Evolutionary conservation across 2,797 vertebrate species (phyloP), one percentile per base, ranked within the genome.

Genomic region (Centroberyx gerrardi): DNA sequence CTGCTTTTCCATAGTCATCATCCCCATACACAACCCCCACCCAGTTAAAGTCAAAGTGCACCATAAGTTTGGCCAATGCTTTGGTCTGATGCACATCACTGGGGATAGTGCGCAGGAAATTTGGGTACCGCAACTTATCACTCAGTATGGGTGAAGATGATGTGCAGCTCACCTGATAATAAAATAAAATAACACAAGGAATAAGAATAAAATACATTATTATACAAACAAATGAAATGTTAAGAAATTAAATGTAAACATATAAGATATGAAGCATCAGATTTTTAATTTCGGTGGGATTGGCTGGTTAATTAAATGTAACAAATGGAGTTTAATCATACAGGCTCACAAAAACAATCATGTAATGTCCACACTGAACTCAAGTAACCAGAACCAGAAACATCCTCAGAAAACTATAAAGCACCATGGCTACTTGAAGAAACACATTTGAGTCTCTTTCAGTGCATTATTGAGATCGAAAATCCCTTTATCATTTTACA

Each of bases 1-100:
- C 91, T 38, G 73, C 86, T 72, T 52, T 87, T 13, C 92, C 93
- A n/a, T 95, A 95, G 13, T 92, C 88, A 18, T 94, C 93, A 9
- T 95, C 94, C 0, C 81, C 88, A 1, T 88, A 89, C 42, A 95
- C 88, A 0, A 95, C 81, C 0, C 93, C 93, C 3, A 95, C 80
- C 91, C 93, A 95, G 64, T 88, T 84, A 94, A 93, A 95, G 2
- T 36, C 2, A 10, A 84, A 94, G 29, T 67, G 40, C 0, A 46
- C 51, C 82, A 93, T 88, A 3, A 94, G 51, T 59, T 76, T 79
- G 18, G 88, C 86, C 29, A 93, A 2, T 1, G 93, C 94, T 68
- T 78, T 85, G 1, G 89, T 93, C 78, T 95, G 91, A 72, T 94
- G 86, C 2, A 60, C 48, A 18, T 95, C 92, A 67, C 89, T 95